Conservation (phyloP, 2,797 vertebrate genomes). For the Rhincodon typus region DNA sequence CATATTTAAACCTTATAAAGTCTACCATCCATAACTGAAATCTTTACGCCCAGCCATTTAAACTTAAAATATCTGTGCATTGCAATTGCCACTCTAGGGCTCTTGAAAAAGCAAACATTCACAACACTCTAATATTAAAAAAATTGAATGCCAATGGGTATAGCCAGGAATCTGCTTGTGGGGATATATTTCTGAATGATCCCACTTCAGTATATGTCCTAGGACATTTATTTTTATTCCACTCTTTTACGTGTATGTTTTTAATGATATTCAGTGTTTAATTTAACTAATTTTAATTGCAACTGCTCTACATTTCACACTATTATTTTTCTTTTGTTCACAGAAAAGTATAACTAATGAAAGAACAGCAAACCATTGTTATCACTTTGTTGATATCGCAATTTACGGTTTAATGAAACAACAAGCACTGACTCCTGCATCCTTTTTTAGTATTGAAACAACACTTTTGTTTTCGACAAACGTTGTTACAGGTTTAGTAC, state of each 20-base stretch:
- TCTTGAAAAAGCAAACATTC: not conserved
- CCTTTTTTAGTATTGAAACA: not conserved
- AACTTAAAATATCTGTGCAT: not conserved
- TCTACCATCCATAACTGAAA: not conserved
- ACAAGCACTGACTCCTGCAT: not conserved
- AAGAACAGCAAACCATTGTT: too few species aligned
- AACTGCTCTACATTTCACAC: not conserved
- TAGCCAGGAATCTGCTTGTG: not conserved
- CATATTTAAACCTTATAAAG: too few species aligned
- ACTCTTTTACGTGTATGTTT: not conserved
- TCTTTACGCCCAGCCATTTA: too few species aligned
- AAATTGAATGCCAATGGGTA: not conserved
- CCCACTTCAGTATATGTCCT: not conserved
- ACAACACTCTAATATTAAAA: not conserved
- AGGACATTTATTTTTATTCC: not conserved
- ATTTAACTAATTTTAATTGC: not conserved
- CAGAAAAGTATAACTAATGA: too few species aligned
- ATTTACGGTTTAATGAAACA: not conserved
- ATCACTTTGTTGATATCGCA: too few species aligned
- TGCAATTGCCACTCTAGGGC: not conserved
- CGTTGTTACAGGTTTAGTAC: not conserved
- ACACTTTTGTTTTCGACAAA: not conserved
- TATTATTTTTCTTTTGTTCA: not conserved
- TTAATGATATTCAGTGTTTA: not conserved
- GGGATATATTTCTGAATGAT: not conserved